Percentiles rank a stretch among this genome's conserved stretches.
Conservation (phyloP, 2,113 vertebrate genomes). For the Lophura nycthemera region DNA sequence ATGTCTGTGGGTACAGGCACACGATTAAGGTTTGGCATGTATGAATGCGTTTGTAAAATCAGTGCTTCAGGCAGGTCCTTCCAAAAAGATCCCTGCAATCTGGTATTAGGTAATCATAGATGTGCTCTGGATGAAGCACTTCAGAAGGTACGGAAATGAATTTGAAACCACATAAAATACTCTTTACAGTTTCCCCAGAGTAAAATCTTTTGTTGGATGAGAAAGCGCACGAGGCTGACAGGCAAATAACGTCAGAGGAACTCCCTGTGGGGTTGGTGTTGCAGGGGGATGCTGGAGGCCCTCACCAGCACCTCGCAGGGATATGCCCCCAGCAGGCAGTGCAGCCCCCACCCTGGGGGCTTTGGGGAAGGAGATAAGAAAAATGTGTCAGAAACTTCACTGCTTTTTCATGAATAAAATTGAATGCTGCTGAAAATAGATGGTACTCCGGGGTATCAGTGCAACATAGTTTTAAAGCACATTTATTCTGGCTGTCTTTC, state of each 20-base stretch:
- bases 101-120: neutral
- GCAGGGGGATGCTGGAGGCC: neutral
- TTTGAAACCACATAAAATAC: neutral
- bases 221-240: neutral
- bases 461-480: rapidly evolving
- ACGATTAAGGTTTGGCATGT: neutral
- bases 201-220: neutral
- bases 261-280: neutral
- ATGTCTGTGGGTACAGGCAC: neutral
- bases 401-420: neutral
- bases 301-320: neutral
- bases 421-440: neutral
- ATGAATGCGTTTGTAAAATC: neutral
- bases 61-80: neutral
- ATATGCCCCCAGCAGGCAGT: rapidly evolving
- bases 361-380: neutral
- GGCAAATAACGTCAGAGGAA: neutral
- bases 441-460: neutral
- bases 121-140: neutral
- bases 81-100: neutral
- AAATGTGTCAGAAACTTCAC: neutral
- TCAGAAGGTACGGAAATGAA: neutral
- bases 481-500: neutral
- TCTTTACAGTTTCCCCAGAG: neutral
- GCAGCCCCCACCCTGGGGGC: neutral